Evolutionary conservation across 2,888 invertebrate genomes (phyloP), one percentile per base, ranked within the genome.

Genomic region (Pachydiplax longipennis): DNA sequence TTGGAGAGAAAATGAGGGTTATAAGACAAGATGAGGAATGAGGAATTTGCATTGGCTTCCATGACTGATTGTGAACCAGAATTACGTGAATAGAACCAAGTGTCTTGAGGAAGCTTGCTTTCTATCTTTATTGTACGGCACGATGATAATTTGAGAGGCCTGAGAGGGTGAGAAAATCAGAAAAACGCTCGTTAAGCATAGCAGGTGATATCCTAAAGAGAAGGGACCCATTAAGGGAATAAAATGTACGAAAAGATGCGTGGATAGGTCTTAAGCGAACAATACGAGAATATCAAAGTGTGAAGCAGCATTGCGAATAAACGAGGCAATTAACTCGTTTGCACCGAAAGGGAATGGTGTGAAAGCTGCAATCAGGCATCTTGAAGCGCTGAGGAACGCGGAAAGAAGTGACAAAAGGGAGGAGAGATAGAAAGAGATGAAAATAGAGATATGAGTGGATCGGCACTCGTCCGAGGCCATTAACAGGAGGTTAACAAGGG

Each of bases 401-500:
- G 65, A 25, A 73, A 73, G 25, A 73, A 53, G 18, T 53, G 53
- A 53, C 53, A 44, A 40, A 81, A n/a, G 18, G 44, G 37, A 81
- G 44, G 44, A 18, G 48, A 22, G 81, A 22, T n/a, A 22, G 48
- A 48, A 48, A 25, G 83, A 35, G 83, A 53, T 31, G 37, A 12
- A 40, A 18, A 81, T 31, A 25, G 83, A 61, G 87, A 37, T 58
- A 37, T 58, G 35, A 12, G 22, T 58, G n/a, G 87, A 87, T 37
- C 37, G 35, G 22, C 22, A 53, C 53, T 25, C 13, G 25, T 48
- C 31, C 53, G 35, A 83, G 83, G 83, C 87, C 87, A 87, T 87
- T 87, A 87, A 87, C 87, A 65, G 65, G 87, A 61, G 87, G 87
- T 87, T 87, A 87, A 87, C 87, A 87, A 87, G 87, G 61, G 87